Base-by-base conservation (phyloP, 2,888 invertebrate genomes). In the Zygaena filipendulae region DNA sequence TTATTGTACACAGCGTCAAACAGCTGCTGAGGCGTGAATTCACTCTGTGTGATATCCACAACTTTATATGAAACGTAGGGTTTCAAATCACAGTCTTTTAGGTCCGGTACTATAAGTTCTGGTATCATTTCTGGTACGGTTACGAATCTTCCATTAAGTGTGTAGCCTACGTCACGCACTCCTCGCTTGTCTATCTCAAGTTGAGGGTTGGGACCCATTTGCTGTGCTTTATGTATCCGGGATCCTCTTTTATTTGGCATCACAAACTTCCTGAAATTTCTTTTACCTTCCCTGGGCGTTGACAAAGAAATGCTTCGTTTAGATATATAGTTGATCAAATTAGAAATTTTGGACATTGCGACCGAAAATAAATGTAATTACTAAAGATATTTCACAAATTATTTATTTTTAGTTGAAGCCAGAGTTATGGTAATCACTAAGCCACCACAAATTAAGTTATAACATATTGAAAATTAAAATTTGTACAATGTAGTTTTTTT, bases 1-100 rank as follows among this genome's bases (percentile, higher is more conserved):
- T 84, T 61, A 1, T 87, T 86, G 55, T 96, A 96, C 0, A 92
- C 80, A 1, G 87, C 87, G 52, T 92, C 83, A 52, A 94, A 94
- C 23, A 97, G 74, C 66, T 92, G 89, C 54, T 91, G 60, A 0
- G 95, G 81, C 1, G 94, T 95, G 47, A 95, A 94, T 64, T 91
- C 87, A 1, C 87, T 83, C 56, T 95, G 92, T 7, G 82, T 63
- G 1, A 95, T 85, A 32, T 92, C 87, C 3, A 85, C 82, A 0
- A 85, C 83, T 61, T 85, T 86, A 61, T 97, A 98, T 0, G 96
- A 92, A 0, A 98, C 97, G 50, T 99, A 99, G 0, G 98, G 95
- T 62, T 94, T 95, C 11, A 99, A 69, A 69, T 88, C 74, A 53
- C 90, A 98, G 41, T 82, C 86, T 38, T 83, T 87, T 12, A 99